Percentiles rank a stretch among this genome's conserved stretches.
Conservation (phyloP, 2,113 vertebrate genomes). For the Lasiurus cinereus region DNA sequence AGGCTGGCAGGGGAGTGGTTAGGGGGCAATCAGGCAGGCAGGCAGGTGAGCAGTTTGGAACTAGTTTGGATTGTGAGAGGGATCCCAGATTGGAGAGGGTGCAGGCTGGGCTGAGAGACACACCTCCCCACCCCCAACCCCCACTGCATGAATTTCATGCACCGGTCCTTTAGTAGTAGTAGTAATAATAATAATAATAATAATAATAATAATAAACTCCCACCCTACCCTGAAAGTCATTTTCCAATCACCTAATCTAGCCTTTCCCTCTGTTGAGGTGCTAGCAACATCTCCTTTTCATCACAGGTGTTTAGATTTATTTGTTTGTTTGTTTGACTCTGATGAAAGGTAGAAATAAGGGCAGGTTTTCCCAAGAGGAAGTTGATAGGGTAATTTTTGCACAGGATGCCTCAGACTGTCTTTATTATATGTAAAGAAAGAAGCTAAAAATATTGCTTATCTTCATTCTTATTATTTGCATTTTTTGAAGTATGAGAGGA, state of each 20-base stretch:
- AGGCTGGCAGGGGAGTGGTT: no score
- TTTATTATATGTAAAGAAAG: constrained; percentile 12
- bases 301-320: constrained; percentile 4
- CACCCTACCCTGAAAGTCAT: not conserved
- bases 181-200: no score
- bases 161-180: no score
- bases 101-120: no score
- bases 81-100: no score
- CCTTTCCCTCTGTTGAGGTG: not conserved
- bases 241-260: not conserved
- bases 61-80: no score
- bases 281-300: constrained; percentile 6
- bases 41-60: no score
- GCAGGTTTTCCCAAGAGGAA: not conserved
- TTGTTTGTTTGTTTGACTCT: constrained; percentile 52
- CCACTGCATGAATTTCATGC: no score
- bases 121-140: no score
- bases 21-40: no score
- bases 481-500: not conserved
- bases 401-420: not conserved
- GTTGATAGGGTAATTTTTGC: constrained; percentile 8
- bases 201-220: not conserved
- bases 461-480: not conserved
- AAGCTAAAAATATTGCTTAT: not conserved
- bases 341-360: not conserved